Evolutionary conservation across 2,888 invertebrate genomes (phyloP), one percentile per base, ranked within the genome.

Genomic region (Stenchaetothrips biformis): DNA sequence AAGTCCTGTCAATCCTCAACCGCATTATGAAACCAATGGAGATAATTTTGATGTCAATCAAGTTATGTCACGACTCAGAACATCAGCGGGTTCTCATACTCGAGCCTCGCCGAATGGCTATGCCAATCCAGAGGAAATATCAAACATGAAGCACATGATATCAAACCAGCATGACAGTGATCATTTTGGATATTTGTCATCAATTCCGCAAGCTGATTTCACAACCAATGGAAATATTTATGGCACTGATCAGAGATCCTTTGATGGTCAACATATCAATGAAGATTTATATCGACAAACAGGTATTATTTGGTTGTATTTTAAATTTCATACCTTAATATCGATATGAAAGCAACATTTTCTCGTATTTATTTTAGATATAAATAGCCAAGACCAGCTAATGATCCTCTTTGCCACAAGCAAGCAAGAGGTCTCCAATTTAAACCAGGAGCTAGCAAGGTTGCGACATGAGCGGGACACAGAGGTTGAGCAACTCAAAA

Each of bases 311-410:
- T 74, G 2, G 25, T 59, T 13, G 4, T 4, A 59, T 59, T 1
- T 13, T 7, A 7, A 1, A 0, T 59, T 59, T 59, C 18, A 18
- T 59, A 13, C 59, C 13, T 6, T 0, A 59, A 18, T 59, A 59
- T 59, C 13, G 13, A 13, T 18, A 13, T 59, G 53, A 53, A 37
- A 37, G 37, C 37, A 37, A 25, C 25, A 2, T 25, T 21, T 25
- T 74, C 67, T 7, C 8, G 0, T 25, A 25, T 25, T 74, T 25
- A 7, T 11, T 74, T 25, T 11, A 74, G 67, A 74, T 74, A n/a
- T 74, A n/a, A 21, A 74, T 25, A 74, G 67, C 67, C 67, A 74
- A 74, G 67, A 74, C 25, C 67, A 74, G 21, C 25, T 74, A 25
- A 25, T 74, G 67, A 25, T 74, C 11, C 25, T 74, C 21, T 74